Base-by-base conservation (phyloP, 1,140 invertebrate genomes). In the Drosophila watanabei region DNA sequence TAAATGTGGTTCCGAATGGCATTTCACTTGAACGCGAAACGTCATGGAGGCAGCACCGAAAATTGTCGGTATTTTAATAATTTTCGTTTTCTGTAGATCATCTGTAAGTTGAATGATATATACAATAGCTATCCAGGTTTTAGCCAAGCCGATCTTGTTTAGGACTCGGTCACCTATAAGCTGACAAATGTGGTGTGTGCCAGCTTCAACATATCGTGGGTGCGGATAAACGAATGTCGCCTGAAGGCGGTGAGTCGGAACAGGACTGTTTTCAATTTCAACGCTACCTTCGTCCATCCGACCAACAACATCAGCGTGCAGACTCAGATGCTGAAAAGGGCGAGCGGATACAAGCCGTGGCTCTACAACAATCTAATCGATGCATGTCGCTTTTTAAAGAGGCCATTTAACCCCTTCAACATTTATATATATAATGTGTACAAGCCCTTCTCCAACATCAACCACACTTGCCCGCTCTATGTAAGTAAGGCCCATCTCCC, bases 161-260 rank as follows among this genome's bases (percentile, higher is more conserved):
- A 70, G 68, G 48, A 70, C 10, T 45, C 48, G 5, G 32, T 45
- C 9, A 35, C 18, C 5, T 39, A 66, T 18, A 70, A 66, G n/a
- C 20, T 66, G 7, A 45, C 61, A 9, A 70, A 70, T 49, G 48
- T 51, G 0, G 43, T 14, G 0, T 70, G 66, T 18, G 37, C 4
- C 14, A 66, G 66, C 37, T 13, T 9, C 9, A 70, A 70, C n/a
- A 7, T 30, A 14, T 70, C 66, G 1, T 70, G 66, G 66, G 37
- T 71, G 13, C 45, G 37, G 33, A 46, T 71, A 13, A 71, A 68
- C 20, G 39, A 69, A 18, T 68, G 69, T 13, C 64, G 66, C 13
- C 20, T 65, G 9, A 70, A 70, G 60, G 66, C 66, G 30, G 4
- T 64, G 7, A 65, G 20, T 18, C 35, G 66, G 5, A 32, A 70